Evolutionary conservation across 2,888 invertebrate genomes (phyloP).

Genomic region (Amphipoea lucens): DNA sequence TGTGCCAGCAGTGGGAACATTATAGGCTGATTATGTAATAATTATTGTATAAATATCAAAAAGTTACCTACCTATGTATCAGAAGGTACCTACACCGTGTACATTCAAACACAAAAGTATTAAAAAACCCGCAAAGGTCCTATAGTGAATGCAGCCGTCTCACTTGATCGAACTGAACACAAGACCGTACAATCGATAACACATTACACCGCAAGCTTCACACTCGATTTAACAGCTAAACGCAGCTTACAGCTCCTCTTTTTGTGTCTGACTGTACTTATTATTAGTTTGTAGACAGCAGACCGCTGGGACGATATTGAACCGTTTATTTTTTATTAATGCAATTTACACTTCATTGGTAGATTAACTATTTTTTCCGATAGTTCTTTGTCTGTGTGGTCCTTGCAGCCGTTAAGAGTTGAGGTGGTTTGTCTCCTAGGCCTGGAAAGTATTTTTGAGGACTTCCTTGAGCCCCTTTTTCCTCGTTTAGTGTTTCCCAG

Average conservation of each 20-base stretch:
- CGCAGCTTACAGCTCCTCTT: slow-evolving; percentile 53
- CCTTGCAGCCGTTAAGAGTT: background rate
- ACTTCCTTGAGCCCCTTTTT: background rate
- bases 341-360: slow-evolving; percentile 38
- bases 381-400: background rate
- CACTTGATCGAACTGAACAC: slow-evolving; percentile 57
- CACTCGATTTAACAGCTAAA: slow-evolving; percentile 68
- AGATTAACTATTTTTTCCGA: slow-evolving; percentile 16
- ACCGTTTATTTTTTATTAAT: slow-evolving; percentile 27
- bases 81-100: background rate
- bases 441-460: background rate
- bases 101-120: slow-evolving; percentile 30
- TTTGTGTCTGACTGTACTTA: slow-evolving; percentile 60
- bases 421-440: too few species aligned
- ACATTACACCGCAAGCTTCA: slow-evolving; percentile 66
- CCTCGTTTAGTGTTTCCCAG: background rate
- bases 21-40: too few species aligned
- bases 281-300: slow-evolving; percentile 40
- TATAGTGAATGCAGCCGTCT: slow-evolving; percentile 48
- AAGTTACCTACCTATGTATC: background rate
- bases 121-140: slow-evolving; percentile 42
- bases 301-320: slow-evolving; percentile 14
- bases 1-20: too few species aligned
- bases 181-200: slow-evolving; percentile 62
- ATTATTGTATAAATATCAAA: background rate